phyloP scores from a whole-genome alignment of 2,888 invertebrate species.

The Apotomis betuletana region DNA sequence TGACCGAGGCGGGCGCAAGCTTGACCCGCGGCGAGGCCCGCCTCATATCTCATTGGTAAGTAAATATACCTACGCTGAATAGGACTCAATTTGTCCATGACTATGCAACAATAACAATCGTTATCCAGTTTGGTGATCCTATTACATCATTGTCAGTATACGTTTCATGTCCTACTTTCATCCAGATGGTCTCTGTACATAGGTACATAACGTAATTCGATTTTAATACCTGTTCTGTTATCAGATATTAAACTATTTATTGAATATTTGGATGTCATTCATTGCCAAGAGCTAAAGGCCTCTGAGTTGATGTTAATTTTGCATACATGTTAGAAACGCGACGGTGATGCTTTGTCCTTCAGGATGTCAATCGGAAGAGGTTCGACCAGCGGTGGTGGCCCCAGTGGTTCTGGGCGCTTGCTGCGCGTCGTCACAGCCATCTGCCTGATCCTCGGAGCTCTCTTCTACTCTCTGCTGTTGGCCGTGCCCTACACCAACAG shows the following conservation, averaged over 20 bases:
- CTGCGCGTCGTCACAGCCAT: slow-evolving; percentile 87
- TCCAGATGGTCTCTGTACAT: too few relatives aligned
- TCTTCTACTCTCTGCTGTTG: slow-evolving; percentile 87
- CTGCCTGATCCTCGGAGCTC: slow-evolving; percentile 86
- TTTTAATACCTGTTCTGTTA: too few relatives aligned
- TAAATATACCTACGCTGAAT: slow-evolving; percentile 3
- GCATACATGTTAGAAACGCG: background rate
- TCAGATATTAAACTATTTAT: too few relatives aligned
- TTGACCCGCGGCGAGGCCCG: slow-evolving; percentile 89
- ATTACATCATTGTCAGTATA: slow-evolving; percentile 9
- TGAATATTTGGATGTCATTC: too few relatives aligned
- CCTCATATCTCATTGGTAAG: slow-evolving; percentile 88
- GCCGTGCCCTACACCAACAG: slow-evolving; percentile 87
- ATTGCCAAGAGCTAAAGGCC: too few relatives aligned
- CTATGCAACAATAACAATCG: slow-evolving; percentile 11
- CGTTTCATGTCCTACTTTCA: slow-evolving; percentile 2
- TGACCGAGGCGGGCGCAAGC: slow-evolving; percentile 85
- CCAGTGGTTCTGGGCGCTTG: slow-evolving; percentile 84
- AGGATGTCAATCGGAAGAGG: slow-evolving; percentile 80
- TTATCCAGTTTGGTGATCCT: slow-evolving; percentile 3
- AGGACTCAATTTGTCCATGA: slow-evolving; percentile 6
- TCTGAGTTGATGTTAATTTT: too few relatives aligned
- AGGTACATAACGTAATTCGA: too few relatives aligned
- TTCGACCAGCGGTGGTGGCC: slow-evolving; percentile 75
- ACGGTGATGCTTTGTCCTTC: slow-evolving; percentile 13